Evolutionary conservation across 1,140 invertebrate genomes (phyloP).

Genomic region (Euborellia annulipes): DNA sequence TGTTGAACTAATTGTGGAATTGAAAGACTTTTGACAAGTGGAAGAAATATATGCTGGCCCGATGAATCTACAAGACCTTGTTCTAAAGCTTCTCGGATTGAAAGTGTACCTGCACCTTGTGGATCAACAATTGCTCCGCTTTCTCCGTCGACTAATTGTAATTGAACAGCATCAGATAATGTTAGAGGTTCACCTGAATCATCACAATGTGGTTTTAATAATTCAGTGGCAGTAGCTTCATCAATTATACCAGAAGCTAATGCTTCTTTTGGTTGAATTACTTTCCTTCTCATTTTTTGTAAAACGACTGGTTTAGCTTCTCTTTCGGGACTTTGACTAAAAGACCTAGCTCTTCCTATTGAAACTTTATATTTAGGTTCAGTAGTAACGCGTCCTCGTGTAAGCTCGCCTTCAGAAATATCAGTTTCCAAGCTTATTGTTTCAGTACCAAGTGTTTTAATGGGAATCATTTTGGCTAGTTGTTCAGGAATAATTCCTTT

Average conservation of each 20-base stretch:
- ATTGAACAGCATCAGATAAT: constrained; percentile 57
- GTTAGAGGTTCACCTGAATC: constrained; percentile 42
- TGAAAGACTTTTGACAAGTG: constrained; percentile 61
- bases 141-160: constrained; percentile 55
- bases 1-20: constrained; percentile 66
- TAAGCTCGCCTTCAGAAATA: constrained; percentile 35
- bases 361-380: constrained; percentile 52
- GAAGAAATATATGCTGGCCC: constrained; percentile 51
- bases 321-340: constrained; percentile 33
- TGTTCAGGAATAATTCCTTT: constrained; percentile 31
- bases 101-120: constrained; percentile 57
- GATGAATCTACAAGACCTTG: constrained; percentile 67
- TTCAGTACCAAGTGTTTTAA: constrained; percentile 23
- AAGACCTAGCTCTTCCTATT: constrained; percentile 36
- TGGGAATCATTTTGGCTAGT: constrained; percentile 18
- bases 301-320: constrained; percentile 53
- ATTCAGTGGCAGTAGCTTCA: constrained; percentile 46
- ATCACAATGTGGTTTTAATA: constrained; percentile 40
- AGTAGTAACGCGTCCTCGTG: constrained; percentile 37
- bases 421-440: constrained; percentile 26
- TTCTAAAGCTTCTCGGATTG: constrained; percentile 67
- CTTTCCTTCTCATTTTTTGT: constrained; percentile 59
- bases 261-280: constrained; percentile 53
- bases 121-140: constrained; percentile 70
- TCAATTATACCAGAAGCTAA: constrained; percentile 57